A percentile compares a stretch with the other conserved stretches of the same genome.
These are phyloP conservation scores for Ailuropoda melanoleuca DNA, from an alignment of 2,113 vertebrate genomes.

Conservation along the genomic window DNA sequence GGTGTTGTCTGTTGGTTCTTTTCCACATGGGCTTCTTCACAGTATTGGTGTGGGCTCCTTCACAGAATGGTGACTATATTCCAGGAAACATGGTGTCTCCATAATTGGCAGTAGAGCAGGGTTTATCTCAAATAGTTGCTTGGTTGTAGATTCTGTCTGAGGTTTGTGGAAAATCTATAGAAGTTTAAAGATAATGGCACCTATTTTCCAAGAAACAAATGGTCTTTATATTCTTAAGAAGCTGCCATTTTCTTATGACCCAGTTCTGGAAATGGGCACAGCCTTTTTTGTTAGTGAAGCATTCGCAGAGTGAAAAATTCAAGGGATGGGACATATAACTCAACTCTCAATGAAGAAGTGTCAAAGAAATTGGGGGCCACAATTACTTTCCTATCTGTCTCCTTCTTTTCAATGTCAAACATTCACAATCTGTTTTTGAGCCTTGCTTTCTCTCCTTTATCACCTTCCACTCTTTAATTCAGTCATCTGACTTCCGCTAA, in stretches of 20 bases:
- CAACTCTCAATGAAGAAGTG: neutral
- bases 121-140: neutral
- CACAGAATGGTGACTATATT: neutral
- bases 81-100: neutral
- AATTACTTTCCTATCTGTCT: neutral
- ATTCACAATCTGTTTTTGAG: neutral
- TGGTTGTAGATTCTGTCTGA: neutral
- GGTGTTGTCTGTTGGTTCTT: neutral
- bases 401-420: neutral
- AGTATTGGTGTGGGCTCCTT: neutral
- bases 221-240: neutral
- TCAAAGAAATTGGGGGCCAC: neutral
- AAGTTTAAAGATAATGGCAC: neutral
- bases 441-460: neutral
- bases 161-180: neutral
- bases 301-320: neutral
- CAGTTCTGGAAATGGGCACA: neutral
- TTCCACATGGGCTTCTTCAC: neutral
- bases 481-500: neutral
- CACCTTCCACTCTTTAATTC: neutral
- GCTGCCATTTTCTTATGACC: neutral
- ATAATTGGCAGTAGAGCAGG: no score
- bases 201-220: neutral
- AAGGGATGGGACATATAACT: neutral
- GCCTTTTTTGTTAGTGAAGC: neutral